Percentiles rank a stretch among this genome's conserved stretches.
phyloP scores from a whole-genome alignment of 2,888 invertebrate genomes.

The Apotomis turbidana region DNA sequence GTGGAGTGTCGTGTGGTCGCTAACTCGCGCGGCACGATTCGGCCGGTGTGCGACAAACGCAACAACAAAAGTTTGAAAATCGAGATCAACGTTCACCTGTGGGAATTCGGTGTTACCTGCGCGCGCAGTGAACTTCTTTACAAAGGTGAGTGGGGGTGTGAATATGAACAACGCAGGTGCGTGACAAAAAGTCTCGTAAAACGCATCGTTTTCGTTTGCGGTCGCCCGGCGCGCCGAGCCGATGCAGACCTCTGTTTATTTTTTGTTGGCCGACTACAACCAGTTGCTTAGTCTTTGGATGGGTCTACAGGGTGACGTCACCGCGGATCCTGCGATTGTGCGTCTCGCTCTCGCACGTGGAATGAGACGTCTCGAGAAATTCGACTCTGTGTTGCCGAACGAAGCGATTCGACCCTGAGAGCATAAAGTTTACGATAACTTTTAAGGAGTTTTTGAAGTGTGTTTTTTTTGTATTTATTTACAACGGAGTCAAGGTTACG shows the following conservation, averaged over 20 bases:
- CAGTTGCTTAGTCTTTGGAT: constrained; percentile 60
- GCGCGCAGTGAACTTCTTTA: constrained; percentile 78
- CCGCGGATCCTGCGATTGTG: constrained; percentile 52
- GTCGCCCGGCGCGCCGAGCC: constrained; percentile 40
- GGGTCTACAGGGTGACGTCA: constrained; percentile 69
- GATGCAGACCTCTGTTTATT: constrained; percentile 48
- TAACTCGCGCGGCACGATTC: constrained; percentile 66
- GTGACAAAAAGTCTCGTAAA: constrained; percentile 50
- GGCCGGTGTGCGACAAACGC: constrained; percentile 50
- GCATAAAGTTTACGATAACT: constrained; percentile 3
- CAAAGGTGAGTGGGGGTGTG: constrained; percentile 67
- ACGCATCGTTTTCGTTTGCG: constrained; percentile 47
- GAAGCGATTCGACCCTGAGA: constrained; percentile 7
- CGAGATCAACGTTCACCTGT: constrained; percentile 78
- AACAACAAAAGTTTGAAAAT: constrained; percentile 59
- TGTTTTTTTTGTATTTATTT: constrained; percentile 1
- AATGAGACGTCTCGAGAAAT: constrained; percentile 43
- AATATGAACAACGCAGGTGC: constrained; percentile 49
- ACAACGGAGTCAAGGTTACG: constrained; percentile 22
- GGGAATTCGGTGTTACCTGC: constrained; percentile 80
- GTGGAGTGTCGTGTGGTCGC: constrained; percentile 58
- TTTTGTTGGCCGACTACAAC: constrained; percentile 58
- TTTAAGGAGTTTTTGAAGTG: constrained; percentile 10
- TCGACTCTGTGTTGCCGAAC: constrained; percentile 37
- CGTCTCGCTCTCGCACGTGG: constrained; percentile 60